Conservation (phyloP, 2,113 vertebrate species). For the Rhinoderma darwinii region DNA sequence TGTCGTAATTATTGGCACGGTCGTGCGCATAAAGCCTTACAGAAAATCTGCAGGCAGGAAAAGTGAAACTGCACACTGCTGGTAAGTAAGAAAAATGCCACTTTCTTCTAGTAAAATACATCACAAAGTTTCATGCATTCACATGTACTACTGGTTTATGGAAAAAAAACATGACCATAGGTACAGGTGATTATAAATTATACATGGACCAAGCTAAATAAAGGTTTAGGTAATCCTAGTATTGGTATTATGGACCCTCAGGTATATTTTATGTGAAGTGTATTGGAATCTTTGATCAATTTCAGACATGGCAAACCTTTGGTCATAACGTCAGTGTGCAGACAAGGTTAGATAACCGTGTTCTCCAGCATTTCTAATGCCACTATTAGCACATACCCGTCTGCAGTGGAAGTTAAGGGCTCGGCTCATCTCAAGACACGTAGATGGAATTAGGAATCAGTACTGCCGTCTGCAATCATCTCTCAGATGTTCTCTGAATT, state of each 20-base stretch:
- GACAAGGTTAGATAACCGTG: not conserved
- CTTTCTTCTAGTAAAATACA: too few relatives aligned
- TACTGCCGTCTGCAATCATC: not conserved
- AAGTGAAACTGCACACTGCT: too few relatives aligned
- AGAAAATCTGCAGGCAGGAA: too few relatives aligned
- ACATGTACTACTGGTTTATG: not conserved
- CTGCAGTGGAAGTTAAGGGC: not conserved
- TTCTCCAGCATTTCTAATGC: not conserved
- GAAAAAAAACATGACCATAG: not conserved
- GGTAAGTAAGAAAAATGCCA: too few relatives aligned
- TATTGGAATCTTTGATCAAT: not conserved
- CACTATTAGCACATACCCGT: conserved; percentile 22
- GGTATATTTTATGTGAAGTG: not conserved
- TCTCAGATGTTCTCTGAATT: not conserved
- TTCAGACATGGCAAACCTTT: not conserved
- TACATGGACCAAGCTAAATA: not conserved
- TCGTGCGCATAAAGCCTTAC: too few relatives aligned
- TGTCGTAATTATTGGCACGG: too few relatives aligned
- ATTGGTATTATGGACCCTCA: not conserved
- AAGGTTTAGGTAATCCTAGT: not conserved
- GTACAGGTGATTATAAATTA: not conserved
- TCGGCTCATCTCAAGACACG: not conserved
- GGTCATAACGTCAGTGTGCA: not conserved
- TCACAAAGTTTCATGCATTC: not conserved
- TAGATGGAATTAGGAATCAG: conserved; percentile 5